phyloP scores from a whole-genome alignment of 2,113 vertebrate genomes.

The Peromyscus maniculatus region DNA sequence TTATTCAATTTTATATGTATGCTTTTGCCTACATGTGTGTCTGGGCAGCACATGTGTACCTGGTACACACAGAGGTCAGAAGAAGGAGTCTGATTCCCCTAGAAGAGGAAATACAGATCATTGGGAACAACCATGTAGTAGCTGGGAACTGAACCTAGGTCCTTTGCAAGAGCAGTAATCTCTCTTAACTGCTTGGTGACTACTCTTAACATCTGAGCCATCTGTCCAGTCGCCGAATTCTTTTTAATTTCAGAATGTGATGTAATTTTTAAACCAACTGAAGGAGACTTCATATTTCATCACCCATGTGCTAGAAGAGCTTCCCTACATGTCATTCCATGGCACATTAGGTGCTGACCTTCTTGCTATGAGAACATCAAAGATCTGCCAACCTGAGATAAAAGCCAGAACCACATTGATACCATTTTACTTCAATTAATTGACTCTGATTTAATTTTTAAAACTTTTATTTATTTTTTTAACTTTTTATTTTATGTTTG shows the following conservation, averaged over 20 bases:
- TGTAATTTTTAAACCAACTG: conserved; percentile 26
- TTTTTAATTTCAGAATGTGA: not conserved
- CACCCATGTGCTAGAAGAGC: not conserved
- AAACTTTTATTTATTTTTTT: not conserved
- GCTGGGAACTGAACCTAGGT: not conserved
- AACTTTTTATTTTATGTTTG: not conserved
- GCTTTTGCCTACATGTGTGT: not conserved
- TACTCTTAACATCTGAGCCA: not conserved
- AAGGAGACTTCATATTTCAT: conserved; percentile 6
- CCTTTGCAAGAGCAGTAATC: not conserved
- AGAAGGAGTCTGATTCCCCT: not conserved
- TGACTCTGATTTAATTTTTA: not conserved
- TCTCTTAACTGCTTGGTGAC: not conserved
- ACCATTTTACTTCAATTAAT: conserved; percentile 19
- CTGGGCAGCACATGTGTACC: not conserved
- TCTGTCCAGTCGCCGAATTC: not conserved
- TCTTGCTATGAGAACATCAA: not conserved
- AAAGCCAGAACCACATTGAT: not conserved
- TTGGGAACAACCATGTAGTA: not conserved
- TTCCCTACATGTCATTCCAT: not conserved
- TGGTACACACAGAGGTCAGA: not conserved
- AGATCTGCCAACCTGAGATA: not conserved
- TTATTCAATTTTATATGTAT: not conserved
- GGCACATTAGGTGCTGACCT: not conserved
- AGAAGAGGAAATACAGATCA: not conserved